Evolutionary conservation across 2,888 invertebrate genomes (phyloP).

Genomic region (Strigamia transsilvanica): DNA sequence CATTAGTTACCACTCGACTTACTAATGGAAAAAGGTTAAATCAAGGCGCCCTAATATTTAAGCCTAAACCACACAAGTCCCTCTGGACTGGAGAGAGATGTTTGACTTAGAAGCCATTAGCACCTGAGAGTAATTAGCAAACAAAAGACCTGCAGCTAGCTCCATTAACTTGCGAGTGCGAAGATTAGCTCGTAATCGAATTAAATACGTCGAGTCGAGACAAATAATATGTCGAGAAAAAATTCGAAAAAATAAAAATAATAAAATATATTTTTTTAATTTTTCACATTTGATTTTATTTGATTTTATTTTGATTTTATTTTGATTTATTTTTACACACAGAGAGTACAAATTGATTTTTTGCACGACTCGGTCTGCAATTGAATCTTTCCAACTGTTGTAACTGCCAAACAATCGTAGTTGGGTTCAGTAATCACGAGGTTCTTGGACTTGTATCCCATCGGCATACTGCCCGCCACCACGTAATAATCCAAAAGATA

Average conservation of each 20-base stretch:
- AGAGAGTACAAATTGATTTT: slow-evolving; percentile 30
- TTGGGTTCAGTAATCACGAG: slow-evolving; percentile 27
- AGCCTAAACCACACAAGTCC: neutral
- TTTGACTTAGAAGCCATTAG: slow-evolving; percentile 24
- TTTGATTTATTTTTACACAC: neutral
- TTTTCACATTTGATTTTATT: too few relatives aligned
- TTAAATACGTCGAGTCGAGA: too few relatives aligned
- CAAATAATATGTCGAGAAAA: too few relatives aligned
- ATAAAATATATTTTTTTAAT: too few relatives aligned
- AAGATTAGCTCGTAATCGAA: neutral
- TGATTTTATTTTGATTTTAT: neutral
- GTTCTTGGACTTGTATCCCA: neutral
- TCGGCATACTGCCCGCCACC: neutral
- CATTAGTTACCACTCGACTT: slow-evolving; percentile 30
- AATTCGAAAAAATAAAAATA: too few relatives aligned
- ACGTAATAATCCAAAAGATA: slow-evolving; percentile 34
- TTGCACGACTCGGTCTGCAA: slow-evolving; percentile 11
- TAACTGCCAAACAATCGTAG: slow-evolving; percentile 34
- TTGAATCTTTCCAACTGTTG: neutral
- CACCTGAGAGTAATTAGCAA: slow-evolving; percentile 28
- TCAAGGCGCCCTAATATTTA: neutral
- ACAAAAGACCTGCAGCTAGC: slow-evolving; percentile 26
- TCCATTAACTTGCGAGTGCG: neutral
- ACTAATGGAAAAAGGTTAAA: slow-evolving; percentile 47
- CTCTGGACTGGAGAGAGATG: slow-evolving; percentile 23